Conservation (phyloP, 2,797 vertebrate genomes). For the Poeciliopsis presidionis region DNA sequence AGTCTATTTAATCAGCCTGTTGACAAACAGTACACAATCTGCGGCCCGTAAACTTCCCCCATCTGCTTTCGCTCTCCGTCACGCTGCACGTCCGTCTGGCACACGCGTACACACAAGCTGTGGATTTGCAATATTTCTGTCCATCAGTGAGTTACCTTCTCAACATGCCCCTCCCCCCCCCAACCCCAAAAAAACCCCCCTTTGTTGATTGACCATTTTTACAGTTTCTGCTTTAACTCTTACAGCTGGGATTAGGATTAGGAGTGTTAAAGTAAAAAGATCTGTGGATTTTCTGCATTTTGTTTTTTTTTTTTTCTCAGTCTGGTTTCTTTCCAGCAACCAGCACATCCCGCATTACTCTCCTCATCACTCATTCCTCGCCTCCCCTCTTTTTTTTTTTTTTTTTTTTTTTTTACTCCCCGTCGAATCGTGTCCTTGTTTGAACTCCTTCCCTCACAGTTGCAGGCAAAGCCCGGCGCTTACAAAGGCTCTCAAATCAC, state of each 20-base stretch:
- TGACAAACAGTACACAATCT: conserved; percentile 77
- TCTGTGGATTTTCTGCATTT: conserved; percentile 55
- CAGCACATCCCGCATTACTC: conserved; percentile 52
- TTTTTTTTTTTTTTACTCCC: conserved; percentile 54
- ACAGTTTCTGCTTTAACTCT: conserved; percentile 21
- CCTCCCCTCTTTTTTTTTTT: conserved; percentile 60
- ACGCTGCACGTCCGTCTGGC: conserved; percentile 49
- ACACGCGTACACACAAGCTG: conserved; percentile 49
- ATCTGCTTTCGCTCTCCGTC: conserved; percentile 68
- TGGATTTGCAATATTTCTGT: conserved; percentile 60
- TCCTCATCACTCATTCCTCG: conserved; percentile 63
- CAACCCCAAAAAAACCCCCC: not conserved
- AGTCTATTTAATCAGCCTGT: conserved; percentile 78
- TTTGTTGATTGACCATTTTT: conserved; percentile 6
- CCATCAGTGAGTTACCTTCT: conserved; percentile 42
- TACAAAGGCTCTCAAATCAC: conserved; percentile 52
- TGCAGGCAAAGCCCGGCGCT: conserved; percentile 68
- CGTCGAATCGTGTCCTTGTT: conserved; percentile 74
- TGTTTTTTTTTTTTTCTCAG: conserved; percentile 63
- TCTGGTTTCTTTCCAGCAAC: conserved; percentile 67
- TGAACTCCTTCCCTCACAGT: conserved; percentile 72
- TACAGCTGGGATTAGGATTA: conserved; percentile 63
- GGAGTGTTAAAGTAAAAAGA: conserved; percentile 43
- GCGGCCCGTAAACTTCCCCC: conserved; percentile 71
- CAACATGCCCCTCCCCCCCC: conserved; percentile 16